Evolutionary conservation across 2,888 invertebrate species (phyloP).

Genomic region (Spodoptera littoralis): DNA sequence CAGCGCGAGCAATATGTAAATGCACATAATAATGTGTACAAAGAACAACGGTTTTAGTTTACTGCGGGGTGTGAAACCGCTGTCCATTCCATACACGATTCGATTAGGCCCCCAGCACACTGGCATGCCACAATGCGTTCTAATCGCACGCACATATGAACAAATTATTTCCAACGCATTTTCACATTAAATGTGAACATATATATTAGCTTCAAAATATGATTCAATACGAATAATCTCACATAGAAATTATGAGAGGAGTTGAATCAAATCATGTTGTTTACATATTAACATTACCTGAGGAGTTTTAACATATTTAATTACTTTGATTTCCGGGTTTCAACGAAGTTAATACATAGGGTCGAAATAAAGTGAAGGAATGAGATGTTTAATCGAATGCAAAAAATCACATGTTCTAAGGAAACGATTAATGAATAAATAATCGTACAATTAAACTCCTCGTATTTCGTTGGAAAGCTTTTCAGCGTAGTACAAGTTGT

Average conservation of each 20-base stretch:
- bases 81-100: conserved; percentile 34
- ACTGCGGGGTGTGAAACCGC: conserved; percentile 14
- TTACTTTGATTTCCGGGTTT: background rate
- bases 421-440: conserved; percentile 26
- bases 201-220: conserved; percentile 3
- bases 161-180: conserved; percentile 16
- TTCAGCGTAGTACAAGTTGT: conserved; percentile 28
- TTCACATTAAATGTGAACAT: conserved; percentile 1
- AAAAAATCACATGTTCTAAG: background rate
- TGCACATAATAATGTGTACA: conserved; percentile 5
- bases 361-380: background rate
- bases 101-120: conserved; percentile 28
- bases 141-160: background rate
- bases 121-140: conserved; percentile 16
- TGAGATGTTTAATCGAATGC: background rate
- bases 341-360: background rate
- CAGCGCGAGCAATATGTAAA: conserved; percentile 19
- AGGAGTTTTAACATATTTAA: background rate
- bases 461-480: conserved; percentile 28
- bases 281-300: background rate
- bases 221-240: background rate
- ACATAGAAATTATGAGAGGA: background rate
- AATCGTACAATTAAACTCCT: conserved; percentile 21
- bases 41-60: conserved; percentile 31
- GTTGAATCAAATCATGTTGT: background rate